Evolutionary conservation across 1,140 invertebrate species (phyloP), one percentile per base, ranked within the genome.

Genomic region (Drosophila sp.): DNA sequence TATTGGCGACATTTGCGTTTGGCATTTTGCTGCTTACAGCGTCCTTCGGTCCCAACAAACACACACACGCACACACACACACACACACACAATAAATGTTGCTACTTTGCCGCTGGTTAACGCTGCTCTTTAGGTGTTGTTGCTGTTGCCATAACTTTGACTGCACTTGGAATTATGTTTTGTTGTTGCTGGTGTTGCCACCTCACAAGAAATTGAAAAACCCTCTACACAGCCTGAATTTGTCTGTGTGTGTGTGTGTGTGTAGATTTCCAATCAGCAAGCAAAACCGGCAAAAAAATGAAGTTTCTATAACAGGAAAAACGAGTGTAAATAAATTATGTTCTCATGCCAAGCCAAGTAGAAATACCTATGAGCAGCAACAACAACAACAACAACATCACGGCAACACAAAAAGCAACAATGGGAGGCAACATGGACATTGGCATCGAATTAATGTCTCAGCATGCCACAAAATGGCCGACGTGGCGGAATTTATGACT

Each of bases 1-100:
- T 87, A 87, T 89, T 89, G 80, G 86, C 86, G 80, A 89, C 84
- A 89, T 87, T 89, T 89, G 83, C 83, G 83, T 89, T 89, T 87
- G 83, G 80, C 84, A 89, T 89, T 87, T 84, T 78, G 57, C 83
- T 80, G 70, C 62, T 69, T 56, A 53, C 70, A 13, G 63, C 63
- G 75, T 87, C 81, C 82, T 78, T 82, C 67, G 71, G 32, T 34
- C 32, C 46, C 51, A 69, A 27, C 54, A 46, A 21, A 38, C 18
- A 43, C 18, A 34, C 57, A 25, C 38, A 43, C 48, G 41, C 48
- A 14, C 25, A 50, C 11, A 36, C 45, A 78, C 14, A 53, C 32
- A 51, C 36, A 46, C 25, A 11, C 21, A 21, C 21, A 21, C 21
- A 32, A 7, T 7, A 48, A 54, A 48, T 54, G 45, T 45, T 61